Conservation (phyloP, 2,113 vertebrate species). For the Aegotheles bennettii region DNA sequence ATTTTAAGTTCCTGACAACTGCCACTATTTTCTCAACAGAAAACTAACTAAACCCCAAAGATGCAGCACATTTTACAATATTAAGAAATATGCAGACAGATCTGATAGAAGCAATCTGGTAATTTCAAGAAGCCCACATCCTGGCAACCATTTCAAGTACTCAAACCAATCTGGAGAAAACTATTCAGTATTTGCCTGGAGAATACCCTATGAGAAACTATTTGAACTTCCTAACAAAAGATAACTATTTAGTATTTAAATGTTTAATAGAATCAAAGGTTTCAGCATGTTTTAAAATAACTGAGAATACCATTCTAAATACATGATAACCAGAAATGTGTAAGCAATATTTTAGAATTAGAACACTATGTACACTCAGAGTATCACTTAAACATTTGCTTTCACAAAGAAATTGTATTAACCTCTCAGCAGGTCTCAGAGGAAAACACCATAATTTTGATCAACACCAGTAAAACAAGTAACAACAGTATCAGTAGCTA, state of each 20-base stretch:
- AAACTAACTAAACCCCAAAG: not conserved
- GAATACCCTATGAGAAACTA: not conserved
- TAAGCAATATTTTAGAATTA: not conserved
- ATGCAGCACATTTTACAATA: not conserved
- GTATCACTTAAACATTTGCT: not conserved
- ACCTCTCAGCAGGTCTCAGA: not conserved
- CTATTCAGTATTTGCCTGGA: not conserved
- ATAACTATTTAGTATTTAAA: not conserved
- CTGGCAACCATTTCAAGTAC: not conserved
- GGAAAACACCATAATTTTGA: not conserved
- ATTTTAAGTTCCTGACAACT: not conserved
- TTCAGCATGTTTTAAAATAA: not conserved
- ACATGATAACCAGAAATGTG: rapidly evolving
- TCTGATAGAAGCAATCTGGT: not conserved
- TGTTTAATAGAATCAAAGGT: not conserved
- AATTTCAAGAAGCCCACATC: not conserved
- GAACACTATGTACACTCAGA: not conserved
- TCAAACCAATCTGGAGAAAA: not conserved
- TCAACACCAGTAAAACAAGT: not conserved
- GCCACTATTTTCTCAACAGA: not conserved
- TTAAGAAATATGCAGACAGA: not conserved
- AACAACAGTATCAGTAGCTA: not conserved
- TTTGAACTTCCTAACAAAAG: not conserved
- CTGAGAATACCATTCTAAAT: not conserved
- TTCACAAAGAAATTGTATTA: not conserved